Evolutionary conservation across 2,888 invertebrate genomes (phyloP).

Genomic region (Bedellia somnulentella): DNA sequence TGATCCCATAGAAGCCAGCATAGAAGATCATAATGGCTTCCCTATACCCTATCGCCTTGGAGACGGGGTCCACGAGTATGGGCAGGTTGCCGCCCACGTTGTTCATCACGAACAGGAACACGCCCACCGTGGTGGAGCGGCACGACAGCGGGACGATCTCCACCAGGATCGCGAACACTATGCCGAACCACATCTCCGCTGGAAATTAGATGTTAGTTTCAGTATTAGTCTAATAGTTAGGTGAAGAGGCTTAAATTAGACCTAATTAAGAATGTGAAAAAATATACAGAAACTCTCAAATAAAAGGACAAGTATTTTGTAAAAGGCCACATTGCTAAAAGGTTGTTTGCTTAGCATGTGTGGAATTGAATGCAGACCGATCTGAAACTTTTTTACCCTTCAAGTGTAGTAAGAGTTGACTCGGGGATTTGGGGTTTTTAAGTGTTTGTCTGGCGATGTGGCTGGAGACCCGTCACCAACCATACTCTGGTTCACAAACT

Average conservation of each 20-base stretch:
- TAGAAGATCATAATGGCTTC: constrained; percentile 86
- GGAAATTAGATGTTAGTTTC: constrained; percentile 19
- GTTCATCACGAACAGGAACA: constrained; percentile 91
- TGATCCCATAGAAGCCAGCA: constrained; percentile 83
- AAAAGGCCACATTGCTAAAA: too few species aligned
- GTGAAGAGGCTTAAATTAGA: not conserved
- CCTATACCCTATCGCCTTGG: constrained; percentile 79
- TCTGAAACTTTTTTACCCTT: too few species aligned
- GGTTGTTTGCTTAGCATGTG: too few species aligned
- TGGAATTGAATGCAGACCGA: too few species aligned
- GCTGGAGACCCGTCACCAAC: too few species aligned
- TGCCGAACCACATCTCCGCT: constrained; percentile 96
- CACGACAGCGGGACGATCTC: constrained; percentile 83
- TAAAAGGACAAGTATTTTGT: too few species aligned
- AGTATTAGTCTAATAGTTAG: too few species aligned
- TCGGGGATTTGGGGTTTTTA: too few species aligned
- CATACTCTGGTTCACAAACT: too few species aligned
- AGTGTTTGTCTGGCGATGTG: too few species aligned
- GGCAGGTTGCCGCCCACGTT: constrained; percentile 90
- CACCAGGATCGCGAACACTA: constrained; percentile 86
- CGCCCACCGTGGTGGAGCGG: constrained; percentile 82
- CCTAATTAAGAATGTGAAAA: not conserved
- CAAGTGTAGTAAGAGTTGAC: too few species aligned
- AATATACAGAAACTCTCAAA: too few species aligned
- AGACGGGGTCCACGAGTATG: constrained; percentile 83